A percentile compares a stretch with the other conserved stretches of the same genome.
Evolutionary conservation across 2,888 invertebrate genomes (phyloP).

Genomic region (Marronus borbonicus): DNA sequence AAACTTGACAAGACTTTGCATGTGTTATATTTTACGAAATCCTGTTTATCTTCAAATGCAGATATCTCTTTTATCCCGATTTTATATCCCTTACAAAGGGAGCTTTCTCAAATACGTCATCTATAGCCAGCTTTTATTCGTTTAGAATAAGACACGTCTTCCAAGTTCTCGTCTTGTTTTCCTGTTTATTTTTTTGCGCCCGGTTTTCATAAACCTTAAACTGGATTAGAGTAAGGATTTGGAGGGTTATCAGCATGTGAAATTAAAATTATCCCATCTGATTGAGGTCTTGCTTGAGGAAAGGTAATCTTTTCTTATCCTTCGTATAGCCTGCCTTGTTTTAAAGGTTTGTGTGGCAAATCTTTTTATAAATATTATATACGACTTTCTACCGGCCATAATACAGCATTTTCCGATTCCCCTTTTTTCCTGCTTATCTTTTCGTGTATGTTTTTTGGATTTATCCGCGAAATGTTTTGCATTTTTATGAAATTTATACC

Average conservation of each 20-base stretch:
- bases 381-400: background rate
- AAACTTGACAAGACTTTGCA: too few species aligned
- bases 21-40: too few species aligned
- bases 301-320: constrained; percentile 28
- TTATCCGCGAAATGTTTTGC: constrained; percentile 19
- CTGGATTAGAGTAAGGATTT: constrained; percentile 19
- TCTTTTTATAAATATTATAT: constrained; percentile 22
- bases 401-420: background rate
- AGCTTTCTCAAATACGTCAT: too few species aligned
- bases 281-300: constrained; percentile 25
- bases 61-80: too few species aligned
- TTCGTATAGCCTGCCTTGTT: constrained; percentile 4
- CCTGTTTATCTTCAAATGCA: too few species aligned
- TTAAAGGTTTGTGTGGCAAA: constrained; percentile 14
- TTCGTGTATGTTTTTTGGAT: constrained; percentile 24
- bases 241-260: constrained; percentile 38
- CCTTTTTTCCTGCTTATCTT: background rate
- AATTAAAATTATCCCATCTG: constrained; percentile 43
- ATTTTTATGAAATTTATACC: constrained; percentile 37
- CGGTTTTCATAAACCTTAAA: constrained; percentile 13
- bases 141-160: constrained; percentile 5
- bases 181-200: background rate
- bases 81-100: too few species aligned
- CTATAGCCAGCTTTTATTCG: background rate
- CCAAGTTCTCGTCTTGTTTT: background rate